Conservation (phyloP, 2,113 vertebrate genomes). For the Cricetomys ansorgei region DNA sequence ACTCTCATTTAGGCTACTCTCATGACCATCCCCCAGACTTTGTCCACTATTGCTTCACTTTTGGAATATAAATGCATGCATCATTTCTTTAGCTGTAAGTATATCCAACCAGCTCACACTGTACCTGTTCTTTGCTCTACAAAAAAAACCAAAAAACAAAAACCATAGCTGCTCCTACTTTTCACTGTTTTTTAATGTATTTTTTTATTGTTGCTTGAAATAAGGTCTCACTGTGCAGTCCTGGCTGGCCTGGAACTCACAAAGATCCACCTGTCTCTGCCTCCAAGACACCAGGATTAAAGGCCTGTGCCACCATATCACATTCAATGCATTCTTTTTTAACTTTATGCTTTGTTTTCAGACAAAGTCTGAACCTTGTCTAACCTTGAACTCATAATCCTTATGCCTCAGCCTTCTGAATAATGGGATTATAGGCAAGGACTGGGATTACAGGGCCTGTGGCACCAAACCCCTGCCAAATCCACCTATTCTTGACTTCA, state of each 20-base stretch:
- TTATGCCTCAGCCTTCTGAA: neutral
- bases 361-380: neutral
- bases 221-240: neutral
- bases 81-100: neutral
- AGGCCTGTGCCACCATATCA: neutral
- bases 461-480: neutral
- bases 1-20: neutral
- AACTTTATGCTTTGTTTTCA: neutral
- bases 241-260: neutral
- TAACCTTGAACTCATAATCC: neutral
- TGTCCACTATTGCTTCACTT: neutral
- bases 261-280: neutral
- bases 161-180: neutral
- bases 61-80: neutral
- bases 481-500: slow-evolving; percentile 1
- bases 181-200: neutral
- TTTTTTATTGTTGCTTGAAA: neutral
- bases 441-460: neutral
- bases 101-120: slow-evolving; percentile 10
- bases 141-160: no score
- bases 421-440: neutral
- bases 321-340: neutral
- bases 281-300: neutral
- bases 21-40: neutral
- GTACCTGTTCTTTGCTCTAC: slow-evolving; percentile 25